A percentile compares a stretch with the other conserved stretches of the same genome.
phyloP scores from a whole-genome alignment of 2,113 vertebrate genomes.

The Pseudois nayaur region DNA sequence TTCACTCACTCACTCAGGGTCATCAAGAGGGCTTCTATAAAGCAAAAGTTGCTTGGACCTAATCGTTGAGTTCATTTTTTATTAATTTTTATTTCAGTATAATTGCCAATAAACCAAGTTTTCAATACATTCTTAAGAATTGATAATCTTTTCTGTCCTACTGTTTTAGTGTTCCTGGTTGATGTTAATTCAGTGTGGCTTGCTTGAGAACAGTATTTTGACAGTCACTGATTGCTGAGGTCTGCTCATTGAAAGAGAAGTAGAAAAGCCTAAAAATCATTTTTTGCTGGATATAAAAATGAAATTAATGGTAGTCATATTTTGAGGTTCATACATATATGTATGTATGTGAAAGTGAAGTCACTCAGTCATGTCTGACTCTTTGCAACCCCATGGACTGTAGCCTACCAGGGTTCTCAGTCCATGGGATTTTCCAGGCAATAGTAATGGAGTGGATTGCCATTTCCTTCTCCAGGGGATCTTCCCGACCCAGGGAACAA shows the following conservation, averaged over 20 bases:
- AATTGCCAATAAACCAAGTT: not conserved
- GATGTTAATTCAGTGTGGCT: not conserved
- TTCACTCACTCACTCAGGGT: not conserved
- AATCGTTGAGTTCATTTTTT: not conserved
- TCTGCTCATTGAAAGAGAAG: not conserved
- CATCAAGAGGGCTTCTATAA: not conserved
- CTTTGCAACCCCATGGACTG: too few species aligned
- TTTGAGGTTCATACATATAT: not conserved
- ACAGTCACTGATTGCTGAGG: not conserved
- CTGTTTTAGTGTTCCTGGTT: not conserved
- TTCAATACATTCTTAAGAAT: not conserved
- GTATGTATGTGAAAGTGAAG: too few species aligned
- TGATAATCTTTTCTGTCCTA: not conserved
- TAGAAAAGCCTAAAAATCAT: not conserved
- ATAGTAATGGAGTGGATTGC: too few species aligned
- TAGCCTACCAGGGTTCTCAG: too few species aligned
- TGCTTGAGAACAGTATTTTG: not conserved
- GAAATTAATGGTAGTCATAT: not conserved
- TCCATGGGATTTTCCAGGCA: too few species aligned
- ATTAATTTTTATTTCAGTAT: not conserved
- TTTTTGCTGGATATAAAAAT: not conserved
- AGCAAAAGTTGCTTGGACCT: not conserved
- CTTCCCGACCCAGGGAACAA: fast-evolving
- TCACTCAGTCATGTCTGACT: too few species aligned
- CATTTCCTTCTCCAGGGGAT: too few species aligned